Evolutionary conservation across 2,888 invertebrate genomes (phyloP).

Genomic region (Sinelater perroti): DNA sequence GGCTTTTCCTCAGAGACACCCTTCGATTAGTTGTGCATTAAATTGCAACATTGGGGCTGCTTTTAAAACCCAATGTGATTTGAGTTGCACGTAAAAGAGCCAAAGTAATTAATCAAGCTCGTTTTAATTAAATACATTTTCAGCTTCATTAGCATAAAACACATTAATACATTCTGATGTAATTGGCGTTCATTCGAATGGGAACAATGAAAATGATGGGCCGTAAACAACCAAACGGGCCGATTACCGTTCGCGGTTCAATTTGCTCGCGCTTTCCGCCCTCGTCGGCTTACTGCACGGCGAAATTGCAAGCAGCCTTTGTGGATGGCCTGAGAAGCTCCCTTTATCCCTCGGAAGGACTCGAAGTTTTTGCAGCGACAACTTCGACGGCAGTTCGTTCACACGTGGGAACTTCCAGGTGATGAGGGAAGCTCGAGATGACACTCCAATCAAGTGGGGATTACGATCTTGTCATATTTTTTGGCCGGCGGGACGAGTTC

Average conservation of each 20-base stretch:
- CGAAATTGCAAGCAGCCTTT: background rate
- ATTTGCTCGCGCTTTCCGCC: too few species aligned
- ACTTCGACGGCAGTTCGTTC: constrained; percentile 12
- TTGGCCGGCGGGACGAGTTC: constrained; percentile 1
- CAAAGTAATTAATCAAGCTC: background rate
- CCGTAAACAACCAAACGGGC: constrained; percentile 4
- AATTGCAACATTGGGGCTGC: background rate
- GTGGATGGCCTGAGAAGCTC: background rate
- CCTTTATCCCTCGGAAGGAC: background rate
- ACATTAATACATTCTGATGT: background rate
- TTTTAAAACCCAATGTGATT: too few species aligned
- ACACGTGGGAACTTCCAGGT: constrained; percentile 13
- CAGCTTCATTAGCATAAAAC: constrained; percentile 18
- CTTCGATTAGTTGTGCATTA: too few species aligned
- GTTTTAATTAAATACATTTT: constrained; percentile 13
- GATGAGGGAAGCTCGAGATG: constrained; percentile 4
- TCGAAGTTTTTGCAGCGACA: constrained; percentile 9
- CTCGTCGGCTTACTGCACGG: too few species aligned
- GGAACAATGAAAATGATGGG: constrained; percentile 4
- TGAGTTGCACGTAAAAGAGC: too few species aligned
- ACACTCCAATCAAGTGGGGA: constrained; percentile 11
- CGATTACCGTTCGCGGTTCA: too few species aligned
- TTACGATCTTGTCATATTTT: constrained; percentile 6
- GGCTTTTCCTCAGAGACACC: background rate
- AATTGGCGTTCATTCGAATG: constrained; percentile 8